phyloP scores from a whole-genome alignment of 2,888 invertebrate genomes.

The Deroplatys truncata region DNA sequence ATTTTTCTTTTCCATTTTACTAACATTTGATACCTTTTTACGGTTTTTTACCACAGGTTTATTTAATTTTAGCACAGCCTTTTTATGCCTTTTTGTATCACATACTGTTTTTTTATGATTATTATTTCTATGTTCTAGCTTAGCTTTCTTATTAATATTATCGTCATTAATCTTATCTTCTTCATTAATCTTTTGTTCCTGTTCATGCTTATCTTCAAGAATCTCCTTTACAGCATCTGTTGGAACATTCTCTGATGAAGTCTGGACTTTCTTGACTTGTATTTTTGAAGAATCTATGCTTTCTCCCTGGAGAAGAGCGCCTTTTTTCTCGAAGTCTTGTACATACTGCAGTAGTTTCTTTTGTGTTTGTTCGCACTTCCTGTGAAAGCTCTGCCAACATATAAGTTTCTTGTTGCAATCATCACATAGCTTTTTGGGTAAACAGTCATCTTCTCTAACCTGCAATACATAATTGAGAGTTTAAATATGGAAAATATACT shows the following conservation, averaged over 20 bases:
- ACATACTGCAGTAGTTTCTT: not conserved
- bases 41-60: not conserved
- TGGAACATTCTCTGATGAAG: not conserved
- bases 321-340: not conserved
- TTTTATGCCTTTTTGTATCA: not conserved
- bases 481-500: not conserved
- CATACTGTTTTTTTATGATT: not conserved
- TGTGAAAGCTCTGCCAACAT: constrained; percentile 5
- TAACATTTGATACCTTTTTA: not conserved
- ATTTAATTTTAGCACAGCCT: not conserved
- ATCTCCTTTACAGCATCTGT: no score
- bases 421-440: constrained; percentile 22
- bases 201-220: not conserved
- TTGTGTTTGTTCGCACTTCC: constrained; percentile 11
- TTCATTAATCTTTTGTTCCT: not conserved
- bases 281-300: not conserved
- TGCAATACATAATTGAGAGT: not conserved
- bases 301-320: not conserved
- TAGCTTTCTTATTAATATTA: not conserved
- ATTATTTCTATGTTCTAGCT: not conserved
- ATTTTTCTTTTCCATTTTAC: not conserved
- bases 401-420: constrained; percentile 15
- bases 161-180: not conserved
- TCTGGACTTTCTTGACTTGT: not conserved
- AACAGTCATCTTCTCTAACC: constrained; percentile 16